These are phyloP conservation scores for Galerucella calmariensis DNA, from an alignment of 2,888 invertebrate species.

Conservation along the genomic window DNA sequence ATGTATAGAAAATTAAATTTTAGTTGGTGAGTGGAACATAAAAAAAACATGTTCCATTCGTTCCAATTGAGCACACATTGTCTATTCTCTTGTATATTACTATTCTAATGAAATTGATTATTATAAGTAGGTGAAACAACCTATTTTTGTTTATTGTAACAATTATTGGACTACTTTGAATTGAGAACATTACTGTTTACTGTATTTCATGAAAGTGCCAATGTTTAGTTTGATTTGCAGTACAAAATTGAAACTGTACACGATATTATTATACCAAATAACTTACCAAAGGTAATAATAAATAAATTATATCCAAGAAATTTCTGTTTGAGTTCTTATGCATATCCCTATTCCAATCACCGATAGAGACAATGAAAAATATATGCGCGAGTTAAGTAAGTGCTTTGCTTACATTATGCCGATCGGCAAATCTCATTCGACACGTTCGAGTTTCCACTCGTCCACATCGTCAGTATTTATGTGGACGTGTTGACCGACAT, in stretches of 20 bases:
- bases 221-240: slow-evolving; percentile 56
- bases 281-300: slow-evolving; percentile 71
- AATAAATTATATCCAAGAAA: slow-evolving; percentile 52
- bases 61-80: neutral
- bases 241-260: slow-evolving; percentile 56
- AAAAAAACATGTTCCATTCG: neutral
- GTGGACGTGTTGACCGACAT: too few species aligned
- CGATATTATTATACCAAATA: slow-evolving; percentile 71
- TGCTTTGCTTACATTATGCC: too few species aligned
- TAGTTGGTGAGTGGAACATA: neutral
- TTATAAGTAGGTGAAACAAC: slow-evolving; percentile 10
- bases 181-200: slow-evolving; percentile 12
- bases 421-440: too few species aligned
- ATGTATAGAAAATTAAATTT: slow-evolving; percentile 1
- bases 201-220: slow-evolving; percentile 59
- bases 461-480: too few species aligned
- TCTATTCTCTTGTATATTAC: slow-evolving; percentile 8
- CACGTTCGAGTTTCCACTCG: too few species aligned
- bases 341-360: neutral
- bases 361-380: neutral
- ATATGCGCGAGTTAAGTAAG: too few species aligned
- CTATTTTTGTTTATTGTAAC: slow-evolving; percentile 9
- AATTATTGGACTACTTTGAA: slow-evolving; percentile 16
- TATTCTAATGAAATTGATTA: neutral
- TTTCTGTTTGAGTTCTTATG: neutral